These are phyloP conservation scores for Luscinia luscinia DNA, from an alignment of 2,797 vertebrate genomes.

Conservation along the genomic window DNA sequence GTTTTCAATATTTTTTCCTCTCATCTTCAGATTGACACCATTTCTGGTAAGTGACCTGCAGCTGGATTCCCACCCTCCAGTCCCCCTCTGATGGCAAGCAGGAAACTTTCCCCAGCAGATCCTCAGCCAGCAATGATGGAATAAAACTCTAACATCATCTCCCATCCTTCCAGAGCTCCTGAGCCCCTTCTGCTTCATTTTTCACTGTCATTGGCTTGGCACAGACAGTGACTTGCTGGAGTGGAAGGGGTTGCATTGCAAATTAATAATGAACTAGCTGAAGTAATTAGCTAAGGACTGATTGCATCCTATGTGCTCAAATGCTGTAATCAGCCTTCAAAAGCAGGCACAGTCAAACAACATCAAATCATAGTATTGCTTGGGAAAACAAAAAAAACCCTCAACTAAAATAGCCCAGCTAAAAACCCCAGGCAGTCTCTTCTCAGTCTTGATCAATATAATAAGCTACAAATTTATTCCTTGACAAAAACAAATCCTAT, in stretches of 20 bases:
- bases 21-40: neutral
- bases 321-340: neutral
- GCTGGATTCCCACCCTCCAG: neutral
- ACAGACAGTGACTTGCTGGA: neutral
- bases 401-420: neutral
- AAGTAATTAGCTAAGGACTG: slow-evolving; percentile 2
- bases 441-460: neutral
- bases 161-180: neutral
- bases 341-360: neutral
- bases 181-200: neutral
- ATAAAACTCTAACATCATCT: neutral
- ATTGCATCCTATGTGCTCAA: neutral
- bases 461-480: neutral
- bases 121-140: neutral
- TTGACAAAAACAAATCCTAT: neutral
- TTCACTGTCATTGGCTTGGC: neutral
- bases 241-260: neutral
- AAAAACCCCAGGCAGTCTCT: neutral
- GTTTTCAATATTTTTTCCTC: neutral
- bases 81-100: neutral
- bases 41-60: neutral
- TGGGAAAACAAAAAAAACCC: accelerated
- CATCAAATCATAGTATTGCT: neutral
- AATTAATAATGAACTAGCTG: neutral
- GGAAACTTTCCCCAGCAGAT: neutral